Evolutionary conservation across 2,888 invertebrate genomes (phyloP).

Genomic region (Cerceris rybyensis): DNA sequence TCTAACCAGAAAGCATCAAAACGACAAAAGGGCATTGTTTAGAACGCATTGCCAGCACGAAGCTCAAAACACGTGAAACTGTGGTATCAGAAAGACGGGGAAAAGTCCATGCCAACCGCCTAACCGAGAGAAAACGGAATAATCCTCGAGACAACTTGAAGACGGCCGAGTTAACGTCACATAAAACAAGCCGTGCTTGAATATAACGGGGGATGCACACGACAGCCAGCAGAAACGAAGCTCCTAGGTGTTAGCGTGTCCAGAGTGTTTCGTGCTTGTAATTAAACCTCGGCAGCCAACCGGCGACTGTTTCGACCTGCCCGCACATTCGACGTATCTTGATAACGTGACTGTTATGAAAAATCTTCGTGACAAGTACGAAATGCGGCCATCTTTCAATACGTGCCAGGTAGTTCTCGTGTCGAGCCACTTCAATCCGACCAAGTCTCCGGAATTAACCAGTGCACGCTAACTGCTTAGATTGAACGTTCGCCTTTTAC

Average conservation of each 20-base stretch:
- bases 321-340: conserved; percentile 22
- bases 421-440: conserved; percentile 39
- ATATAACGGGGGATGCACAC: conserved; percentile 27
- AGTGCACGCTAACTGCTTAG: conserved; percentile 36
- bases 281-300: conserved; percentile 65
- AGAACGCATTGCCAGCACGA: too few species aligned
- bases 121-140: conserved; percentile 13
- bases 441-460: conserved; percentile 33
- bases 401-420: conserved; percentile 40
- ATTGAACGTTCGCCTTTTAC: not conserved
- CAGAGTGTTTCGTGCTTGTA: conserved; percentile 69
- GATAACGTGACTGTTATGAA: conserved; percentile 57
- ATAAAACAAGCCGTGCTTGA: conserved; percentile 43
- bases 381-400: conserved; percentile 25
- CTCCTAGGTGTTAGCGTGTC: conserved; percentile 58
- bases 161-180: conserved; percentile 45
- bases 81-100: too few species aligned
- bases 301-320: not conserved
- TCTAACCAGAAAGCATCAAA: not conserved
- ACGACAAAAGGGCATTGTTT: not conserved
- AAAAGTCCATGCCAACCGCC: too few species aligned
- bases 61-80: too few species aligned
- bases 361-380: conserved; percentile 45
- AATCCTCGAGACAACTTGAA: conserved; percentile 32
- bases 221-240: conserved; percentile 32